Evolutionary conservation across 2,888 invertebrate genomes (phyloP), one percentile per base, ranked within the genome.

Genomic region (Syritta pipiens): DNA sequence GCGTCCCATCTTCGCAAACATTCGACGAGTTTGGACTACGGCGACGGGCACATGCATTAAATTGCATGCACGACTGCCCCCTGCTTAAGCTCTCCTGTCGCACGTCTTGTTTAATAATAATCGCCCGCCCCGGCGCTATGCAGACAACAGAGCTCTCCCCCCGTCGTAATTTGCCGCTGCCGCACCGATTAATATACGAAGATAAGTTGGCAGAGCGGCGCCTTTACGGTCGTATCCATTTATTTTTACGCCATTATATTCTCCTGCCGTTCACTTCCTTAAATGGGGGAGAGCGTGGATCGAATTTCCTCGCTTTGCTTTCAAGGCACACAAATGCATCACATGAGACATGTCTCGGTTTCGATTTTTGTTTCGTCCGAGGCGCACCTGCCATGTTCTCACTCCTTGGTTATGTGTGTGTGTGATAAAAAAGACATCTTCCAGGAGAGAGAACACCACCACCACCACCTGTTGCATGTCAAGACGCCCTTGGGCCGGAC

Each of bases 161-260:
- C n/a, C n/a, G n/a, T n/a, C n/a, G n/a, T n/a, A n/a, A 57, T 57
- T 30, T 60, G 26, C 17, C 10, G 46, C 49, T 63, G 69, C 42
- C 57, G 57, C 71, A 44, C 17, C 69, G 63, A 69, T 76, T 63
- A 76, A 57, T 53, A 30, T 37, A 55, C 40, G 67, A 53, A 60
- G 53, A 77, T 59, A 72, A 37, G 40, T 32, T 62, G 57, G 19
- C 37, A 49, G 24, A 1, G 62, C 72, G 77, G 65, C 77, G 72
- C 77, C 72, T 79, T 71, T 67, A 72, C 60, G 53, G 48, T 79
- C 72, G 60, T 72, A 72, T 67, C 53, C 59, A 65, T 79, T 79
- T 60, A 79, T 67, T 60, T 67, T 60, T 67, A 59, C 53, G 60
- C 24, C 72, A 79, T 79, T 72, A 60, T 72, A n/a, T n/a, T n/a